Evolutionary conservation across 2,888 invertebrate species (phyloP).

Genomic region (Polyommatus iphigenia): DNA sequence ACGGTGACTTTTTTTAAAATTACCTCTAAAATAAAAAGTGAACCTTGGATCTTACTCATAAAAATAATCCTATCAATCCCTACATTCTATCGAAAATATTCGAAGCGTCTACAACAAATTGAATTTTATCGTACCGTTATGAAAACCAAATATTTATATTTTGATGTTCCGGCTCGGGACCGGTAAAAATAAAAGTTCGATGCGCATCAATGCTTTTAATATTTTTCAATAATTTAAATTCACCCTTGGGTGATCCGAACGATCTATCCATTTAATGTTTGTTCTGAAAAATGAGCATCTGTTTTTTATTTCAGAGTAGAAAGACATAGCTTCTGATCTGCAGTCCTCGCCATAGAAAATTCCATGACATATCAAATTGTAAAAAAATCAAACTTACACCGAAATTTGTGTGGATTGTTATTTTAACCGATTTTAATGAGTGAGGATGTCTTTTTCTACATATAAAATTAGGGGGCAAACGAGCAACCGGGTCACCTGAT

Average conservation of each 20-base stretch:
- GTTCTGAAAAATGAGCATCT: neutral
- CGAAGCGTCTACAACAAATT: neutral
- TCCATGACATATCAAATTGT: no score
- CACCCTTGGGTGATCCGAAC: neutral
- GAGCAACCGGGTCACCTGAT: no score
- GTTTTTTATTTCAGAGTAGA: neutral
- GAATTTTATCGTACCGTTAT: conserved; percentile 20
- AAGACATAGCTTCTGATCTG: neutral
- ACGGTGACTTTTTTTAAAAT: no score
- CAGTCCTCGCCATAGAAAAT: no score
- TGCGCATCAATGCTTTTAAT: neutral
- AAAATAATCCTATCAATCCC: neutral
- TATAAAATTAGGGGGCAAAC: no score
- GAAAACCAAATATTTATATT: conserved; percentile 25
- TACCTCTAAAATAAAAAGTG: no score
- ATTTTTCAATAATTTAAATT: conserved; percentile 10
- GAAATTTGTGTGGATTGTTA: no score
- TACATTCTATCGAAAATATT: neutral
- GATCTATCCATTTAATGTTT: no score
- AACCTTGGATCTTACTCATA: neutral
- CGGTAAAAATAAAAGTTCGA: conserved; percentile 11
- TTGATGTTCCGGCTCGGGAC: neutral
- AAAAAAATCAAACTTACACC: no score
- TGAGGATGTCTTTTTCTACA: no score
- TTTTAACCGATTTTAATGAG: no score